A percentile compares a stretch with the other conserved stretches of the same genome.
These are phyloP conservation scores for Antechinus flavipes DNA, from an alignment of 2,113 vertebrate genomes.

Conservation along the genomic window DNA sequence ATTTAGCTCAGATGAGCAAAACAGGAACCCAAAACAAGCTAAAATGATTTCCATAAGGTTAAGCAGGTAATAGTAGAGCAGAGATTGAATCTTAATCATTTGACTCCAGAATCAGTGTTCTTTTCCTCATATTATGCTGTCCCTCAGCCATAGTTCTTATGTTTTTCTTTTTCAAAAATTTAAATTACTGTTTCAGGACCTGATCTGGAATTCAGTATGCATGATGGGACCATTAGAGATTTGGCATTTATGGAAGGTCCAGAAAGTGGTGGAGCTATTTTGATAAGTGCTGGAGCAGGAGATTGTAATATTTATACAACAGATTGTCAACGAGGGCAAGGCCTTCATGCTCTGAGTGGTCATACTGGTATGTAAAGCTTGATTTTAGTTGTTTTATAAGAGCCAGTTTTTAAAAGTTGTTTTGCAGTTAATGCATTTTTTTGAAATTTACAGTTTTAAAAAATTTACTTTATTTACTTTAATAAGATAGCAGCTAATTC, in stretches of 20 bases:
- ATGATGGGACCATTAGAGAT: constrained; percentile 98
- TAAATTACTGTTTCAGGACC: constrained; percentile 88
- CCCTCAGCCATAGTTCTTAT: background rate
- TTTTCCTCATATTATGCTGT: background rate
- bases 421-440: background rate
- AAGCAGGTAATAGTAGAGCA: background rate
- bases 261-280: constrained; percentile 96
- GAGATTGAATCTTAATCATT: background rate
- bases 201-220: constrained; percentile 98
- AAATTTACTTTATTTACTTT: background rate
- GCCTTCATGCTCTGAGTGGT: constrained; percentile 95
- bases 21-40: background rate
- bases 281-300: constrained; percentile 98
- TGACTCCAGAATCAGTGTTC: background rate
- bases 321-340: constrained; percentile 96
- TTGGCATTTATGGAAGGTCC: constrained; percentile 99
- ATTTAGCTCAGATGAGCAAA: background rate
- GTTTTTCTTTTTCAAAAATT: constrained; percentile 69
- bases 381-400: background rate
- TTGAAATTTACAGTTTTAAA: background rate
- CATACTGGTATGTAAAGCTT: constrained; percentile 87
- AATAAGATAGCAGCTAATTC: background rate
- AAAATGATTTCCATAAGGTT: background rate
- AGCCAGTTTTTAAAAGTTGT: background rate
- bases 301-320: constrained; percentile 98